phyloP scores from a whole-genome alignment of 1,140 invertebrate genomes.

The Thaumetopoea pityocampa region DNA sequence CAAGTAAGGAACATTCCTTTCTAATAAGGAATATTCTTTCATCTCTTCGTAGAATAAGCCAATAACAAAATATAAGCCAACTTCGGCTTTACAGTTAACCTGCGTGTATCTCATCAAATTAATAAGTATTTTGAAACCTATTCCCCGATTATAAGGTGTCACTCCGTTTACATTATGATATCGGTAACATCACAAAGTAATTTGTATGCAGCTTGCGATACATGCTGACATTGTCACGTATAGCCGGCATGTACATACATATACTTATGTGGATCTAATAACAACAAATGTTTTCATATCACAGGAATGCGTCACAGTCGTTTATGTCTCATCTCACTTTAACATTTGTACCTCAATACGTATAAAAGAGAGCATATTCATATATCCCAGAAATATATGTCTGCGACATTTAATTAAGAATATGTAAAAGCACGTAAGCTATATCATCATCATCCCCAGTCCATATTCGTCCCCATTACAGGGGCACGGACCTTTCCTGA shows the following conservation, averaged over 20 bases:
- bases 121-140: slow-evolving; percentile 15
- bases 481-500: too few relatives aligned
- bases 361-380: too few relatives aligned
- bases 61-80: slow-evolving; percentile 18
- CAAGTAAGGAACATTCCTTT: too few relatives aligned
- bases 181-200: slow-evolving; percentile 22
- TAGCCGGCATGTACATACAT: slow-evolving; percentile 25
- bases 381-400: too few relatives aligned
- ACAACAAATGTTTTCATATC: slow-evolving; percentile 16
- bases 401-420: too few relatives aligned
- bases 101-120: neutral
- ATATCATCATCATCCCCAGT: too few relatives aligned
- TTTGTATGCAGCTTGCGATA: slow-evolving; percentile 36
- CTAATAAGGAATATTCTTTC: too few relatives aligned
- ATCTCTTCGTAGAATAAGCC: slow-evolving; percentile 12
- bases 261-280: slow-evolving; percentile 24
- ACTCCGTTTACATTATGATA: slow-evolving; percentile 15
- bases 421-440: too few relatives aligned
- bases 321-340: neutral
- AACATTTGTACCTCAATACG: neutral
- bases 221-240: slow-evolving; percentile 51
- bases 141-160: slow-evolving; percentile 15
- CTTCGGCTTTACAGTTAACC: slow-evolving; percentile 9
- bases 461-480: too few relatives aligned
- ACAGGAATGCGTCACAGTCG: slow-evolving; percentile 12